Evolutionary conservation across 1,140 invertebrate species (phyloP), one percentile per base, ranked within the genome.

Genomic region (Bombus affinis): DNA sequence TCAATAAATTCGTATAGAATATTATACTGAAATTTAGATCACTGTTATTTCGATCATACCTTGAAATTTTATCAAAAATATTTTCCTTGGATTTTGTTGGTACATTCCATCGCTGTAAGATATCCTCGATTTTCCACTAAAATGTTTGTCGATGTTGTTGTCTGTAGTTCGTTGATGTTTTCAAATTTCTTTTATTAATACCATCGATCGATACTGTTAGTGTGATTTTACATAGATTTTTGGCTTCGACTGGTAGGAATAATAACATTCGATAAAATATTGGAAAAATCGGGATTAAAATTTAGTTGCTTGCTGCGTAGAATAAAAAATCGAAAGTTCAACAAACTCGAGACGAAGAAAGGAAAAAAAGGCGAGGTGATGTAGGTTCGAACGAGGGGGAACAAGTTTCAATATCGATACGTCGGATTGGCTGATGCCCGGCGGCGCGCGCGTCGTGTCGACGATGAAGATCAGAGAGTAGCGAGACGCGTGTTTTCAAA

Each of bases 391-490:
- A 13, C 9, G 68, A 12, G 5, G 28, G 12, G 15, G 37, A 71
- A 39, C 35, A 71, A 28, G 37, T 25, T 37, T 70, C 66, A 70
- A 70, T 70, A 37, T 70, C 66, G 66, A 37, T 70, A 70, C 35
- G 66, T 28, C 37, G 68, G 37, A 71, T 71, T 71, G 68, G 68
- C 68, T 39, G 35, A 39, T 39, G 37, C 68, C 68, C 35, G 68
- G 68, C 37, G 37, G 68, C 68, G 68, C 18, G 47, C 18, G 47
- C 47, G 47, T 28, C 28, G 28, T 71, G 73, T 74, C 28, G 72
- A 74, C 28, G 72, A 72, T 42, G 71, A 74, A 74, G 73, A 74
- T 74, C 73, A 74, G 73, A 74, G 72, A n/a, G 72, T 22, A 42
- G 18, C 39, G 72, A n/a, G 39, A n/a, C 71, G 39, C 42, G 73